phyloP scores from a whole-genome alignment of 2,113 vertebrate species.

The Glareola pratincola region DNA sequence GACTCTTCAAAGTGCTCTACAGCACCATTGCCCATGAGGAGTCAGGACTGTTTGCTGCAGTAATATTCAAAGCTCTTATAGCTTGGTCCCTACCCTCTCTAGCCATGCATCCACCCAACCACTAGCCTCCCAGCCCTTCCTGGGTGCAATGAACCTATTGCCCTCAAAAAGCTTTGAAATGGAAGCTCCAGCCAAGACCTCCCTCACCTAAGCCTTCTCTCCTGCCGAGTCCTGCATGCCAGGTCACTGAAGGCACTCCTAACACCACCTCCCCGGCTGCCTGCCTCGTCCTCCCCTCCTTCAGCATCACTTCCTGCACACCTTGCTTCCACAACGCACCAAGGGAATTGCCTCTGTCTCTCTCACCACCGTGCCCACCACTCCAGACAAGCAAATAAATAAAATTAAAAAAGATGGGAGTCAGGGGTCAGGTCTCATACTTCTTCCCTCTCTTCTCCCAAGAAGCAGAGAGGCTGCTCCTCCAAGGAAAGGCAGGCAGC shows the following conservation, averaged over 20 bases:
- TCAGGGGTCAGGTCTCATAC: neutral
- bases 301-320: accelerated
- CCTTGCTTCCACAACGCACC: neutral
- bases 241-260: neutral
- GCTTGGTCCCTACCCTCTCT: neutral
- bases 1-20: neutral
- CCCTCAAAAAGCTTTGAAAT: neutral
- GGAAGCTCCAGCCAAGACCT: neutral
- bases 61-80: neutral
- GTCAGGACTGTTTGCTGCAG: neutral
- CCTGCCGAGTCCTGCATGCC: no score
- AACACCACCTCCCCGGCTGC: neutral
- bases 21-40: neutral
- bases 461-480: neutral
- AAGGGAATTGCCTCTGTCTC: neutral
- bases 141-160: accelerated
- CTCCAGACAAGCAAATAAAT: neutral
- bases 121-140: neutral
- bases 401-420: neutral
- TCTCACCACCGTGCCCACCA: neutral
- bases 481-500: neutral
- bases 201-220: neutral
- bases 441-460: neutral
- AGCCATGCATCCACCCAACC: neutral
- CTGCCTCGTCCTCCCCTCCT: neutral